phyloP scores from a whole-genome alignment of 1,140 invertebrate genomes.

The Conus ventricosus region DNA sequence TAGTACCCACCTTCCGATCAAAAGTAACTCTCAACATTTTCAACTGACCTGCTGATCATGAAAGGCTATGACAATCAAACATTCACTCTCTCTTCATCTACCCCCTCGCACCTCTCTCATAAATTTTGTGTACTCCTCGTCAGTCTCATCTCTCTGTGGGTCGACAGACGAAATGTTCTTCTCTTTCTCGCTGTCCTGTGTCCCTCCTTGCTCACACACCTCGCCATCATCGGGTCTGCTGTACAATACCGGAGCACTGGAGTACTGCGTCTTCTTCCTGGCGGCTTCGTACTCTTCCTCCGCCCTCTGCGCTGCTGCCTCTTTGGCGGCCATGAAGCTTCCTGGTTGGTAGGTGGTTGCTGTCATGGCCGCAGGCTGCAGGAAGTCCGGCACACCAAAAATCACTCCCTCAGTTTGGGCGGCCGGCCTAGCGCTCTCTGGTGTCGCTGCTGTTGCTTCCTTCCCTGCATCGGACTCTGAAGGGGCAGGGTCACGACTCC shows the following conservation, averaged over 20 bases:
- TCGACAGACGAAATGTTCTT: background rate
- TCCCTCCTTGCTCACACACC: background rate
- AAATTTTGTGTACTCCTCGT: background rate
- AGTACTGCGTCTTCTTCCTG: conserved; percentile 26
- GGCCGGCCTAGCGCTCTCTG: background rate
- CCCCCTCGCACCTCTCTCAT: background rate
- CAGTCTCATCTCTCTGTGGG: background rate
- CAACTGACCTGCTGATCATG: too few relatives aligned
- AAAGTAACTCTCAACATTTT: too few relatives aligned
- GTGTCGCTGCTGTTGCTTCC: background rate
- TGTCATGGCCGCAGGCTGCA: conserved; percentile 26
- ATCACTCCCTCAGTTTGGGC: conserved; percentile 27
- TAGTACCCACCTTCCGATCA: too few relatives aligned
- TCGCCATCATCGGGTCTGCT: background rate
- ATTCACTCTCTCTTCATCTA: background rate
- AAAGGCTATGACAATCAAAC: background rate
- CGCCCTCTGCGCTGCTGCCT: background rate
- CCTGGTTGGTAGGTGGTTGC: conserved; percentile 44
- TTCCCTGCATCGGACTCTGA: background rate
- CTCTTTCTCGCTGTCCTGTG: background rate
- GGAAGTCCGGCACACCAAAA: conserved; percentile 28
- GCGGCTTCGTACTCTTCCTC: conserved; percentile 26
- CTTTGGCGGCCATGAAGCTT: conserved; percentile 43
- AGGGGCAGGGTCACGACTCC: background rate
- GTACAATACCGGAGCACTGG: conserved; percentile 41